phyloP scores from a whole-genome alignment of 2,888 invertebrate genomes.

The Drosophila atripex region DNA sequence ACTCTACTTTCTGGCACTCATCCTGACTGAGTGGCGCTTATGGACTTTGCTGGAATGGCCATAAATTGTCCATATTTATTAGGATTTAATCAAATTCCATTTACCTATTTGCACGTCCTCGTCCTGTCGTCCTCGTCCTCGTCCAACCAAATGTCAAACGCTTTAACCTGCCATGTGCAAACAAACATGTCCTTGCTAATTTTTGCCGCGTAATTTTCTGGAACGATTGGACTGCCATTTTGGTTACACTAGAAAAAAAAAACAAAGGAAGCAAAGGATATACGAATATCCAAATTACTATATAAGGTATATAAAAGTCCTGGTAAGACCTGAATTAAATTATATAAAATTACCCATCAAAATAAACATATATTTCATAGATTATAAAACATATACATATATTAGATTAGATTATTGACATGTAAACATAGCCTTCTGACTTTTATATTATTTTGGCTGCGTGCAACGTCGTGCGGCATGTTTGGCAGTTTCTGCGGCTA shows the following conservation, averaged over 20 bases:
- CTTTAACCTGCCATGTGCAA: conserved; percentile 14
- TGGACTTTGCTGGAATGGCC: conserved; percentile 14
- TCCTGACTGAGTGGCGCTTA: conserved; percentile 28
- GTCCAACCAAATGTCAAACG: conserved; percentile 5
- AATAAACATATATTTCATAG: background rate
- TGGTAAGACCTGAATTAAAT: background rate
- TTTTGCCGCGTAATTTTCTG: conserved; percentile 63
- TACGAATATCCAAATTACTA: too few relatives aligned
- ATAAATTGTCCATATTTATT: conserved; percentile 39
- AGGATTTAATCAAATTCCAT: conserved; percentile 44
- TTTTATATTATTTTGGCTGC: conserved; percentile 17
- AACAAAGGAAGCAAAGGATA: background rate
- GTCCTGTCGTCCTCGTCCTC: conserved; percentile 1
- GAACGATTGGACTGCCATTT: background rate
- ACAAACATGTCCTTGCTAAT: conserved; percentile 39
- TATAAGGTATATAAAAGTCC: too few relatives aligned
- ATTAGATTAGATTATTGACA: too few relatives aligned
- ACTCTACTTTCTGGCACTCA: conserved; percentile 21
- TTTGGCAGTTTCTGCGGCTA: background rate
- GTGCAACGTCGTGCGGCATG: conserved; percentile 3
- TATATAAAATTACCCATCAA: background rate
- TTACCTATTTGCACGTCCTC: conserved; percentile 20
- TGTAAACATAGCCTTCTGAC: too few relatives aligned
- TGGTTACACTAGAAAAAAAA: too few relatives aligned
- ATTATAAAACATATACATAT: too few relatives aligned